Base-by-base conservation (phyloP, 2,888 invertebrate genomes). In the Drosophila putrida region DNA sequence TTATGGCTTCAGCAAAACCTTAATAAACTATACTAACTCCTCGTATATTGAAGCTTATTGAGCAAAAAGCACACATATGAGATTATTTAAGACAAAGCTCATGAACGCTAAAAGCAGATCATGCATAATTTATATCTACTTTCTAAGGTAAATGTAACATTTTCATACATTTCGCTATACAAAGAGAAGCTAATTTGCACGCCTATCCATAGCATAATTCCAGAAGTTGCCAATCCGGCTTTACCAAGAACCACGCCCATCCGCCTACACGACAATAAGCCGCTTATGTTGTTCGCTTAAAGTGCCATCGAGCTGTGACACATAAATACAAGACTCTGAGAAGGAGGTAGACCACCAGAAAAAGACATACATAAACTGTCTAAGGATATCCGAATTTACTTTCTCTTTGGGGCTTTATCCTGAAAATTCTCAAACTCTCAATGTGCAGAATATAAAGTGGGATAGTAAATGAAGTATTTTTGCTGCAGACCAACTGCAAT, bases 241-340 rank as follows among this genome's bases (percentile, higher is more conserved):
- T 75, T 67, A 11, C 3, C 5, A 11, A 15, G 10, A 8, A 4
- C 31, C 54, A 20, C 15, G 31, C 28, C 15, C 44, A 6, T 4
- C 11, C 4, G 1, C 54, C 1, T 6, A 3, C 31, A 28, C 41
- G 27, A 11, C 43, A 46, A 57, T 77, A 77, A 78, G 75, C 78
- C 50, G 79, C 75, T 77, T 77, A 77, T 49, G 63, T 46, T 47
- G 43, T 78, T 36, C 63, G 57, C 58, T 75, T 71, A 49, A 74
- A 74, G 65, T 65, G 65, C 59, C 59, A 62, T 60, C 62, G 62
- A 62, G 61, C 70, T 74, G 54, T 55, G 65, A 44, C 70, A 62
- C 50, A 50, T 59, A 69, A 44, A 44, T 64, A 38, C 38, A 15
- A 47, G 43, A 15, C 15, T 33, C 20, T 3, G 33, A 9, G 11